Evolutionary conservation across 1,140 invertebrate genomes (phyloP), one percentile per base, ranked within the genome.

Genomic region (Zaprionus taronus): DNA sequence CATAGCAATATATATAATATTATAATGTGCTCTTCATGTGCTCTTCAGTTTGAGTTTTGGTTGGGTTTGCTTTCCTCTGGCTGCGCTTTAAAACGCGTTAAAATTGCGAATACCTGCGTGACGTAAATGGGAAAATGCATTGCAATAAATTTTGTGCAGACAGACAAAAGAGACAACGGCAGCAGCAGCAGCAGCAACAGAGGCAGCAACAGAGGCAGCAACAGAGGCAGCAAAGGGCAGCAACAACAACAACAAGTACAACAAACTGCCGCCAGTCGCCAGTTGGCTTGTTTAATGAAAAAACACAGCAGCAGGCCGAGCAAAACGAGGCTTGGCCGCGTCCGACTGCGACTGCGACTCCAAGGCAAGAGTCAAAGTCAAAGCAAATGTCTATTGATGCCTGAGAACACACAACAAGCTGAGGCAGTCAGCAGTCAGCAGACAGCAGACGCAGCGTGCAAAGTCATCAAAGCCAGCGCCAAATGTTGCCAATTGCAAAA

Each of bases 391-490:
- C 68, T 64, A 83, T 87, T 87, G 84, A 87, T 87, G 83, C 47
- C 57, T 79, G 75, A 87, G 83, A 87, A 87, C 83, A 77, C 75
- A 77, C 75, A 56, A 49, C 28, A 34, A 57, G 69, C 49, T 26
- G 51, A 34, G 69, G 31, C 53, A 41, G 11, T 41, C 51, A 34
- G 31, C 53, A 41, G 11, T 41, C 51, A 34, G 34, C 22, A 65
- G 26, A 28, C 26, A 49, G 34, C 60, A 47, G 56, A 28, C 62
- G 15, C n/a, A 61, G 6, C 12, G 72, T 60, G 38, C 63, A 80
- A 77, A 87, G 79, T 66, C 84, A 83, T 89, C 81, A 89, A 87
- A 87, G 81, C 81, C 80, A 86, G 83, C 80, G 80, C 83, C 83
- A 83, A 86, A 85, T 82, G 83, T 85, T 85, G 76, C 62, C 80